A percentile compares a stretch with the other conserved stretches of the same genome.
phyloP scores from a whole-genome alignment of 2,888 invertebrate species.

The Cerceris rybyensis region DNA sequence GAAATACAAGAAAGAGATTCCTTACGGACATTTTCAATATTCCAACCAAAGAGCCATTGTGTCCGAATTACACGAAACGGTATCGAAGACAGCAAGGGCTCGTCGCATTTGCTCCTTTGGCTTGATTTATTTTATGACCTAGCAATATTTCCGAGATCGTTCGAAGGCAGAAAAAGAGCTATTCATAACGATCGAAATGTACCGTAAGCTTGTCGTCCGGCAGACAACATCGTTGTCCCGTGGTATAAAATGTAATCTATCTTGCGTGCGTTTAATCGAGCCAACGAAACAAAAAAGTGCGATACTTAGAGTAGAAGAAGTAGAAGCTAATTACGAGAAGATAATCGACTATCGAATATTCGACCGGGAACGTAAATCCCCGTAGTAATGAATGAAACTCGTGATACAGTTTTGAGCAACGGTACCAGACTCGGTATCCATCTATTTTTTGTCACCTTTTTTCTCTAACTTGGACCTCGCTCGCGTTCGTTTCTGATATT shows the following conservation, averaged over 20 bases:
- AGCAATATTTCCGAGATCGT: constrained; percentile 45
- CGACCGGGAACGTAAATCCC: constrained; percentile 17
- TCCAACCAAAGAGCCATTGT: constrained; percentile 28
- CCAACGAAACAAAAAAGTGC: background rate
- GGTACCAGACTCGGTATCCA: constrained; percentile 49
- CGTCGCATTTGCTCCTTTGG: constrained; percentile 44
- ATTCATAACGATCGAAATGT: constrained; percentile 50
- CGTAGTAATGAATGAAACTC: constrained; percentile 41
- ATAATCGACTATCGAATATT: constrained; percentile 30
- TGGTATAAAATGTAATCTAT: constrained; percentile 11
- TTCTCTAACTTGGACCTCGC: constrained; percentile 12
- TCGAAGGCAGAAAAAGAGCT: constrained; percentile 13
- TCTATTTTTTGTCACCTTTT: constrained; percentile 41
- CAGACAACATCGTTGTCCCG: constrained; percentile 5
- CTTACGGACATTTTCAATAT: background rate
- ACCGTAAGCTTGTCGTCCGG: constrained; percentile 8
- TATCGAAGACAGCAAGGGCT: constrained; percentile 38
- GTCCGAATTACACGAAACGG: constrained; percentile 29
- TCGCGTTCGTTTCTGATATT: constrained; percentile 33
- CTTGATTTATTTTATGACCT: constrained; percentile 55
- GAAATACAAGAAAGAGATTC: constrained; percentile 13
- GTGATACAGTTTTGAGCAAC: constrained; percentile 60
- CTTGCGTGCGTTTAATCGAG: background rate
- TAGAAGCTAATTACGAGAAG: constrained; percentile 47
- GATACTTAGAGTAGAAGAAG: constrained; percentile 11